Conservation (phyloP, 2,888 invertebrate species). For the Eucriotettix oculatus region DNA sequence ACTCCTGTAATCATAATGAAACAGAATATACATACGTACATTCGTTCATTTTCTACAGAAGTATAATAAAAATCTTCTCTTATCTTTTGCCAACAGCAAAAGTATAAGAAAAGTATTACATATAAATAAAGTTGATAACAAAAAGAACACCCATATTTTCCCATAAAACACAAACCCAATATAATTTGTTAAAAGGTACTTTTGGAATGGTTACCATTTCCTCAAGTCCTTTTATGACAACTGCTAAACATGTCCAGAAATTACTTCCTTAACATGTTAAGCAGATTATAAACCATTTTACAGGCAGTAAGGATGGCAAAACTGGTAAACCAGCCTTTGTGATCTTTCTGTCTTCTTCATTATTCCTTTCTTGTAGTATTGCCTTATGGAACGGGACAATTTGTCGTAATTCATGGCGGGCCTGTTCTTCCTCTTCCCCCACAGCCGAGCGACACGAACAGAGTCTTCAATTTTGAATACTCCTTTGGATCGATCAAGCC, state of each 20-base stretch:
- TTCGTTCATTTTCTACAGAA: too few relatives aligned
- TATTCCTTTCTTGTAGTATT: slow-evolving; percentile 98
- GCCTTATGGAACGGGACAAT: slow-evolving; percentile 87
- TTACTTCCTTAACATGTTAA: not conserved
- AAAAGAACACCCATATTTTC: too few relatives aligned
- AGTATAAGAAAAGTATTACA: not conserved
- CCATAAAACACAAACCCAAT: too few relatives aligned
- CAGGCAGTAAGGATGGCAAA: slow-evolving; percentile 86
- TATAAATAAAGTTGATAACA: too few relatives aligned
- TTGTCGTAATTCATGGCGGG: slow-evolving; percentile 99
- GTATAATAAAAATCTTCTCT: not conserved
- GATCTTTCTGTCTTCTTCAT: slow-evolving; percentile 98
- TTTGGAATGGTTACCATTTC: not conserved
- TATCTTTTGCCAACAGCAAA: slow-evolving; percentile 11
- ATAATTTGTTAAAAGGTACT: too few relatives aligned
- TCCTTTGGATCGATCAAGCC: slow-evolving; percentile 87
- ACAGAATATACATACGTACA: not conserved
- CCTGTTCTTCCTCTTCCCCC: slow-evolving; percentile 96
- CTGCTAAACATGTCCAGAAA: not conserved
- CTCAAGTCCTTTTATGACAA: not conserved
- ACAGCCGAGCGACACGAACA: slow-evolving; percentile 87
- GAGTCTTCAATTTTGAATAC: slow-evolving; percentile 99
- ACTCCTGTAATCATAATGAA: not conserved
- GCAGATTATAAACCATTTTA: slow-evolving; percentile 28
- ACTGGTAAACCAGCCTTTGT: slow-evolving; percentile 96